Conservation (phyloP, 92 coral and sea anemone species). For the Phymanthus crucifer region DNA sequence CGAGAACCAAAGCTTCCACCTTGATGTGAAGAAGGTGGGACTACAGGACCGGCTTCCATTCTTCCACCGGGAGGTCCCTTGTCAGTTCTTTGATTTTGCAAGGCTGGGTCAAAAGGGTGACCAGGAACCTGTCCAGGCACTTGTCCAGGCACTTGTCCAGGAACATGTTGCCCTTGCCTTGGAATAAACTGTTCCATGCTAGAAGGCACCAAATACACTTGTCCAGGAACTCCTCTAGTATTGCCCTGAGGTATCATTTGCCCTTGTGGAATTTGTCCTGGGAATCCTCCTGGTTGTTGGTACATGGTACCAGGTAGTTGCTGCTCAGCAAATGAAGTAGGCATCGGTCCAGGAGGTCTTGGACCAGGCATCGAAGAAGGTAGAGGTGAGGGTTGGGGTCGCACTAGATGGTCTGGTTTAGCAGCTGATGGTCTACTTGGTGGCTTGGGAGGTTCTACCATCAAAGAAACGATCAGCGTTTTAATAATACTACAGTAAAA, state of each 20-base stretch:
- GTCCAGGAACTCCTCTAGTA: background rate
- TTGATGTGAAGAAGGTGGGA: conserved; percentile 22
- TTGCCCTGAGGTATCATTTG: conserved; percentile 31
- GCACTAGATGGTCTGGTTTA: conserved; percentile 74
- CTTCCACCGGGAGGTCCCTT: conserved; percentile 41
- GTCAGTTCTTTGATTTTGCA: conserved; percentile 38
- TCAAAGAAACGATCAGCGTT: background rate
- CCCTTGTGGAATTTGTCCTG: conserved; percentile 21
- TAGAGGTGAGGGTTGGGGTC: conserved; percentile 41
- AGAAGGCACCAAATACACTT: background rate
- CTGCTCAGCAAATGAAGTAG: background rate
- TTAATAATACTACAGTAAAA: background rate
- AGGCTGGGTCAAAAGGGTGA: conserved; percentile 30
- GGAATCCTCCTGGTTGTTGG: conserved; percentile 16
- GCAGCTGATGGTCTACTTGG: conserved; percentile 52
- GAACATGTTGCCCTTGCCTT: conserved; percentile 22
- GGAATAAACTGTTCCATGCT: conserved; percentile 18
- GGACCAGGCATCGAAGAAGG: conserved; percentile 21
- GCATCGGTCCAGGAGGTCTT: conserved; percentile 21
- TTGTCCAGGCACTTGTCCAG: conserved; percentile 38
- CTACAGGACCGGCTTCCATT: conserved; percentile 22
- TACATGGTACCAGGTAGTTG: conserved; percentile 19
- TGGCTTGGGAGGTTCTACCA: conserved; percentile 56
- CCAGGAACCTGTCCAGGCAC: conserved; percentile 34
- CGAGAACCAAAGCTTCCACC: conserved; percentile 7